A percentile compares a stretch with the other conserved stretches of the same genome.
These are phyloP conservation scores for Acanthiza pusilla DNA, from an alignment of 2,797 vertebrate genomes.

Conservation along the genomic window DNA sequence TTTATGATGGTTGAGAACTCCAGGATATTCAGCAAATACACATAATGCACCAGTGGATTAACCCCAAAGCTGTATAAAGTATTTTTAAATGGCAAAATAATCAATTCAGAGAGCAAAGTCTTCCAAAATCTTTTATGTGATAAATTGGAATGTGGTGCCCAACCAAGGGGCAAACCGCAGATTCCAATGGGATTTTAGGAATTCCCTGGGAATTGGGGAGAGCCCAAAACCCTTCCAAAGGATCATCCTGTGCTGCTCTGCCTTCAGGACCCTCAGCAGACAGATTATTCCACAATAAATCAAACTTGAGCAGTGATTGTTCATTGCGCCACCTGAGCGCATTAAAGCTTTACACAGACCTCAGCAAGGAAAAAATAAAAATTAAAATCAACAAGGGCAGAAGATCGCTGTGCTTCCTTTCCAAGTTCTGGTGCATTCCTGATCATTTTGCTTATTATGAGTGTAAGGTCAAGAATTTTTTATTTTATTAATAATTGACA, in stretches of 20 bases:
- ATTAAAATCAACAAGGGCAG: not conserved
- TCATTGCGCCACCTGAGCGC: not conserved
- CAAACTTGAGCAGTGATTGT: not conserved
- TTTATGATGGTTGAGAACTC: not conserved
- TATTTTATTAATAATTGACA: not conserved
- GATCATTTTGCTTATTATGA: fast-evolving
- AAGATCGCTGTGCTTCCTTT: not conserved
- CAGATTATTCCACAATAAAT: not conserved
- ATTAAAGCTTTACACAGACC: not conserved
- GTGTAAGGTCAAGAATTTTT: not conserved
- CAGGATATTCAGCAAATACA: not conserved
- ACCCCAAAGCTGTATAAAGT: not conserved
- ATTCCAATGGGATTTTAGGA: not conserved
- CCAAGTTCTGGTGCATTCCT: too few species aligned
- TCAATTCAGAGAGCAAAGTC: not conserved
- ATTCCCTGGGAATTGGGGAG: not conserved
- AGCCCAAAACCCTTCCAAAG: not conserved
- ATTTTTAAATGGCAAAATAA: not conserved
- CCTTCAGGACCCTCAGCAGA: not conserved
- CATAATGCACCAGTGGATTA: not conserved
- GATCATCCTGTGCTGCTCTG: not conserved
- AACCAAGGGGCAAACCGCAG: not conserved
- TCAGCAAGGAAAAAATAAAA: not conserved
- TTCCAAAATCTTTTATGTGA: not conserved
- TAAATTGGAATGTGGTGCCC: not conserved